Percentiles rank a stretch among this genome's conserved stretches.
These are phyloP conservation scores for Andrena bucephala DNA, from an alignment of 2,888 invertebrate genomes.

Conservation along the genomic window DNA sequence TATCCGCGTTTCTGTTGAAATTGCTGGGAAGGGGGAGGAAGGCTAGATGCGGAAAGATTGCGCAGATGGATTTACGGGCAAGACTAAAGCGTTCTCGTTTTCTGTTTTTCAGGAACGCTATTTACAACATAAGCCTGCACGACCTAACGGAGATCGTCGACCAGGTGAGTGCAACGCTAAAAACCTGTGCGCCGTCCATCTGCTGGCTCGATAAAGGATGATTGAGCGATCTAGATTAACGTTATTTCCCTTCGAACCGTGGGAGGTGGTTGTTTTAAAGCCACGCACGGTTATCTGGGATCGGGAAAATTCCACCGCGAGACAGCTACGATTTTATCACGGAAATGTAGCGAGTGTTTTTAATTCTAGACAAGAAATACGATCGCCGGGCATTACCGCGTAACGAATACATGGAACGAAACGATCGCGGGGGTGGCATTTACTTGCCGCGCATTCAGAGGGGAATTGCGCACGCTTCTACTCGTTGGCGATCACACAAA, in stretches of 20 bases:
- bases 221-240: conserved; percentile 47
- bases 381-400: conserved; percentile 15
- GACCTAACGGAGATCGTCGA: conserved; percentile 92
- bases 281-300: conserved; percentile 20
- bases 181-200: conserved; percentile 30
- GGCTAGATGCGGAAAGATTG: conserved; percentile 63
- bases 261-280: conserved; percentile 15
- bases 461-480: neutral
- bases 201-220: conserved; percentile 49
- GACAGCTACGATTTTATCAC: conserved; percentile 45
- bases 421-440: conserved; percentile 14
- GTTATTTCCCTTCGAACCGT: conserved; percentile 64
- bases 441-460: conserved; percentile 15
- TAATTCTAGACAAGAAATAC: conserved; percentile 41
- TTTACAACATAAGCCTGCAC: conserved; percentile 95
- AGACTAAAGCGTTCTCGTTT: conserved; percentile 67
- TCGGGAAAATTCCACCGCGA: conserved; percentile 29
- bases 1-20: conserved; percentile 54
- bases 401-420: neutral
- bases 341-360: conserved; percentile 42
- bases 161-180: conserved; percentile 86
- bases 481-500: neutral
- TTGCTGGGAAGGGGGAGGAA: conserved; percentile 33
- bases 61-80: conserved; percentile 63
- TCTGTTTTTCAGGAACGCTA: conserved; percentile 90